phyloP scores from a whole-genome alignment of 92 coral and sea anemone species.

The Heliopora coerulea region DNA sequence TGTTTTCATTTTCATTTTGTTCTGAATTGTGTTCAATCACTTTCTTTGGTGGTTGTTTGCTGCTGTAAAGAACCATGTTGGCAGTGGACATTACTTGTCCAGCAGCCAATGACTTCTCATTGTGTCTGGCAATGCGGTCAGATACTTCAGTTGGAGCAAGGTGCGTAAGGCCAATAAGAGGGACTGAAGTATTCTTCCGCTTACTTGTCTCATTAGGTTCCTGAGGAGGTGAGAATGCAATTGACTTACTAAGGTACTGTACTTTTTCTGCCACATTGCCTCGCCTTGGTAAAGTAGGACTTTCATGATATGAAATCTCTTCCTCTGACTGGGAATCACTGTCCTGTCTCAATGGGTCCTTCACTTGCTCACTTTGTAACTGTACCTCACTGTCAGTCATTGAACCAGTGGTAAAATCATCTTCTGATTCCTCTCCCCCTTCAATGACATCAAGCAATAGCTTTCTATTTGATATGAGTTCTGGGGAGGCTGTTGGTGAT shows the following conservation, averaged over 20 bases:
- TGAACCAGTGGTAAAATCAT: constrained; percentile 4
- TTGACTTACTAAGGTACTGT: constrained; percentile 65
- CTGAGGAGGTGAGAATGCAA: constrained; percentile 64
- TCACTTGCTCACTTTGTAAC: background rate
- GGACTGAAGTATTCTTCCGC: constrained; percentile 71
- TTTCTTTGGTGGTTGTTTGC: constrained; percentile 76
- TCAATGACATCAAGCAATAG: constrained; percentile 42
- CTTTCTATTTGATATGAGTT: constrained; percentile 35
- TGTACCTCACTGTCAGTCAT: too few species aligned
- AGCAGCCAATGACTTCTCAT: constrained; percentile 88
- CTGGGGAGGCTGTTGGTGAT: constrained; percentile 37
- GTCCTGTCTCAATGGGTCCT: background rate
- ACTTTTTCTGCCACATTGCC: constrained; percentile 90
- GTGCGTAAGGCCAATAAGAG: constrained; percentile 83
- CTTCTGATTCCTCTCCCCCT: constrained; percentile 32
- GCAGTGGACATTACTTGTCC: constrained; percentile 82
- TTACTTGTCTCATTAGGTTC: constrained; percentile 58
- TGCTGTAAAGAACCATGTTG: constrained; percentile 67
- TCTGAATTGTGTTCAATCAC: constrained; percentile 67
- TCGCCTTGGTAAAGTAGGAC: constrained; percentile 60
- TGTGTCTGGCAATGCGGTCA: constrained; percentile 81
- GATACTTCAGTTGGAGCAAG: constrained; percentile 77
- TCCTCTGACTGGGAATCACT: constrained; percentile 40
- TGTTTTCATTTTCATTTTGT: constrained; percentile 34
- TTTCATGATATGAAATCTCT: constrained; percentile 29